A percentile compares a stretch with the other conserved stretches of the same genome.
Evolutionary conservation across 2,797 vertebrate species (phyloP).

Genomic region (Synaphobranchus kaupii): DNA sequence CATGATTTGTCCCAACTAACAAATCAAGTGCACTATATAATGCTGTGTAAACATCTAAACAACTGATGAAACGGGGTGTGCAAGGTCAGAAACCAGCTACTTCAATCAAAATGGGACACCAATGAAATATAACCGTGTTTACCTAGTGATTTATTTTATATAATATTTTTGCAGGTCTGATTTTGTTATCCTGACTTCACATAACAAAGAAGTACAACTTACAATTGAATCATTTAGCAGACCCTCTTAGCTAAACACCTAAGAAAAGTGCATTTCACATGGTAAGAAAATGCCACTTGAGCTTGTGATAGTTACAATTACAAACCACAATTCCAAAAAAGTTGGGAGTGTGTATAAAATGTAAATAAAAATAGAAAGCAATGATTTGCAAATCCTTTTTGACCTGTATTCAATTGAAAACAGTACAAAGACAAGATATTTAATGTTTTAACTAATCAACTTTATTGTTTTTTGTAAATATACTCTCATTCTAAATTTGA

Average conservation of each 20-base stretch:
- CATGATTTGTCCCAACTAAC: background rate
- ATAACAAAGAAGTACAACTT: background rate
- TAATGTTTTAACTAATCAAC: too few species aligned
- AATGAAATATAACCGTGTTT: background rate
- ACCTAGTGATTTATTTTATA: background rate
- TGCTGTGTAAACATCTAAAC: background rate
- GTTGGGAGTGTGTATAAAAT: too few species aligned
- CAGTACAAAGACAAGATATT: too few species aligned
- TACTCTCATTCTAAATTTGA: too few species aligned
- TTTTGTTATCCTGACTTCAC: background rate
- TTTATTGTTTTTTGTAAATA: too few species aligned
- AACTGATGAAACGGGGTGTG: background rate
- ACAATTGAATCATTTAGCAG: background rate
- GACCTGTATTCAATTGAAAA: too few species aligned
- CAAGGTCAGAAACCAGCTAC: background rate
- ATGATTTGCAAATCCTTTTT: too few species aligned
- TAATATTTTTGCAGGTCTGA: background rate
- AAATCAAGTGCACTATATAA: background rate
- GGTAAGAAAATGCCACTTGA: too few species aligned
- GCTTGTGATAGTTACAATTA: too few species aligned
- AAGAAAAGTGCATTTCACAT: too few species aligned
- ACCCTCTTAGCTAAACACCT: background rate
- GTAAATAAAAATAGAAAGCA: too few species aligned
- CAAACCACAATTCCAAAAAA: too few species aligned
- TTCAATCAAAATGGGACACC: background rate